Conservation (phyloP, 2,113 vertebrate species). For the Saiga tatarica region DNA sequence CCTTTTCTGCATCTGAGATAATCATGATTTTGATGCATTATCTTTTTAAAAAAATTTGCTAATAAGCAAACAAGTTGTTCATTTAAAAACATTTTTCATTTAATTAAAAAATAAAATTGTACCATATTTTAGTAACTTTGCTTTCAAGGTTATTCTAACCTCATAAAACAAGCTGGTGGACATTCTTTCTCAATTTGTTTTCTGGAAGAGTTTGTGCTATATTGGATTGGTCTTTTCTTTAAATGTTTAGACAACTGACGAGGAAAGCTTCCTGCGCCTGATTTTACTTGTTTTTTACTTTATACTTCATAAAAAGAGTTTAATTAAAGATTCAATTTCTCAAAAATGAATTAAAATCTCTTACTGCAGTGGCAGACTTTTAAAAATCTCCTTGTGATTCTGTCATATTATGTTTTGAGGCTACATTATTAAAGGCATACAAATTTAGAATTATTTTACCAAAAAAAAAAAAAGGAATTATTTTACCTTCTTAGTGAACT, state of each 20-base stretch:
- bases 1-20: not conserved
- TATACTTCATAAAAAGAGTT: not conserved
- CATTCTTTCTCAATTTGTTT: not conserved
- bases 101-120: not conserved
- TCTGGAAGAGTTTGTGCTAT: not conserved
- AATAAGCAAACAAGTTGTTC: not conserved
- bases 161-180: not conserved
- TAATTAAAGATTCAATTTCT: not conserved
- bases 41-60: not conserved
- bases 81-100: not conserved
- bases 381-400: not conserved
- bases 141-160: not conserved
- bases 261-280: not conserved
- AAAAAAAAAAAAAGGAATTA: too few relatives aligned
- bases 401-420: not conserved
- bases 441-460: not conserved
- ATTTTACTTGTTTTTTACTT: not conserved
- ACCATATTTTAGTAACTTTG: not conserved
- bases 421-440: not conserved
- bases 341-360: not conserved
- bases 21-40: not conserved
- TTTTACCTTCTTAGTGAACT: not conserved
- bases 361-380: not conserved
- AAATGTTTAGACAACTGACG: not conserved
- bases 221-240: not conserved